Conservation (phyloP, 2,113 vertebrate species). For the Acrocephalus arundinaceus region DNA sequence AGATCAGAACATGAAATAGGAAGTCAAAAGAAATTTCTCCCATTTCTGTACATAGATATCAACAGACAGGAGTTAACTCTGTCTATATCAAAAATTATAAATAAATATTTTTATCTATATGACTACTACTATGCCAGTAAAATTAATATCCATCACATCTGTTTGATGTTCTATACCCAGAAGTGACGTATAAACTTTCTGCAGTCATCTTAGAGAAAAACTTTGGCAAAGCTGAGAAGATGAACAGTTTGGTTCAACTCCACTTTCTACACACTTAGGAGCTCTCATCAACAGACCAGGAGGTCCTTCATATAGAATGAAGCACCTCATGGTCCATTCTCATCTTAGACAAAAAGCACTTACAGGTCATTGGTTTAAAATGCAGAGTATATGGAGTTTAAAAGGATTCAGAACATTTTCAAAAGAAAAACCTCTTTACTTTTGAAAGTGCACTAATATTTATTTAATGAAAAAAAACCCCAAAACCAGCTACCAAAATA, state of each 20-base stretch:
- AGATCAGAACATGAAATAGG: neutral
- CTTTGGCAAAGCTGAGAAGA: neutral
- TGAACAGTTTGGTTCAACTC: neutral
- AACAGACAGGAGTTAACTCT: neutral
- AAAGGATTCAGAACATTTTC: neutral
- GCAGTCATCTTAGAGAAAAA: neutral
- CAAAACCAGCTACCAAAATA: neutral
- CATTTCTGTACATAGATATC: neutral
- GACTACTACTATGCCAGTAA: neutral
- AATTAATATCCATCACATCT: neutral
- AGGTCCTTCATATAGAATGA: neutral
- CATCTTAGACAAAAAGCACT: neutral
- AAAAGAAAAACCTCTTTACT: neutral
- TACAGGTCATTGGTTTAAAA: neutral
- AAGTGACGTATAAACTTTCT: neutral
- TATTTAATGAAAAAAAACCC: neutral
- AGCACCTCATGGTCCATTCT: neutral
- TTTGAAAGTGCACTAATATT: neutral
- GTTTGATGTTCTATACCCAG: neutral
- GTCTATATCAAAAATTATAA: neutral
- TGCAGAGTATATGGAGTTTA: neutral
- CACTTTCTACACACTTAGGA: neutral
- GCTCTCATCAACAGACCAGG: neutral
- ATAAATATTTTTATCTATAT: neutral
- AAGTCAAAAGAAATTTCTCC: neutral